Evolutionary conservation across 2,888 invertebrate species (phyloP).

Genomic region (Cartodere bifasciata): DNA sequence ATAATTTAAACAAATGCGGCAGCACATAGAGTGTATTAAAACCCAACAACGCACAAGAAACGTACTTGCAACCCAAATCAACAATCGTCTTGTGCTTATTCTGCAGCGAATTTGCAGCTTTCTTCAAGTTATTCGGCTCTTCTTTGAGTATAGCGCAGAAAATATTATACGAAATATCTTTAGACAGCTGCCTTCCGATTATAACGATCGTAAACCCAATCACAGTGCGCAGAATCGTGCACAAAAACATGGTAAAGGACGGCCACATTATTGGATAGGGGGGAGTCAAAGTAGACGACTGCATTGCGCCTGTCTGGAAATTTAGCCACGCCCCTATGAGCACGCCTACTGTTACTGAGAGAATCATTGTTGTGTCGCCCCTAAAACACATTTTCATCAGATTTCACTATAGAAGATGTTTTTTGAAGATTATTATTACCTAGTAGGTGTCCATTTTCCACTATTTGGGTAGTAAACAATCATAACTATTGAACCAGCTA

Average conservation of each 20-base stretch:
- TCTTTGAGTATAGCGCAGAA: slow-evolving; percentile 57
- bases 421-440: slow-evolving; percentile 36
- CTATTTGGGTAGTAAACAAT: slow-evolving; percentile 71
- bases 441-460: slow-evolving; percentile 81
- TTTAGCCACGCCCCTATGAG: slow-evolving; percentile 73
- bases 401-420: neutral
- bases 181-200: slow-evolving; percentile 53
- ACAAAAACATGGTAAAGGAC: slow-evolving; percentile 56
- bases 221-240: slow-evolving; percentile 52
- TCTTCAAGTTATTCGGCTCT: slow-evolving; percentile 51
- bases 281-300: slow-evolving; percentile 39
- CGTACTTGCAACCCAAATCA: slow-evolving; percentile 73
- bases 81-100: slow-evolving; percentile 63
- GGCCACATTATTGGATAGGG: slow-evolving; percentile 74
- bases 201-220: slow-evolving; percentile 67
- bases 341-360: slow-evolving; percentile 70
- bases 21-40: slow-evolving; percentile 64
- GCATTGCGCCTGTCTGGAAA: slow-evolving; percentile 63
- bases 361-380: slow-evolving; percentile 80
- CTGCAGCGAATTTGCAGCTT: slow-evolving; percentile 50
- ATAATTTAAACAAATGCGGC: slow-evolving; percentile 62
- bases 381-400: slow-evolving; percentile 37
- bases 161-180: slow-evolving; percentile 54
- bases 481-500: slow-evolving; percentile 51
- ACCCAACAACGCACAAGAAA: slow-evolving; percentile 69